Evolutionary conservation across 2,888 invertebrate genomes (phyloP).

Genomic region (Drosophila ustulata): DNA sequence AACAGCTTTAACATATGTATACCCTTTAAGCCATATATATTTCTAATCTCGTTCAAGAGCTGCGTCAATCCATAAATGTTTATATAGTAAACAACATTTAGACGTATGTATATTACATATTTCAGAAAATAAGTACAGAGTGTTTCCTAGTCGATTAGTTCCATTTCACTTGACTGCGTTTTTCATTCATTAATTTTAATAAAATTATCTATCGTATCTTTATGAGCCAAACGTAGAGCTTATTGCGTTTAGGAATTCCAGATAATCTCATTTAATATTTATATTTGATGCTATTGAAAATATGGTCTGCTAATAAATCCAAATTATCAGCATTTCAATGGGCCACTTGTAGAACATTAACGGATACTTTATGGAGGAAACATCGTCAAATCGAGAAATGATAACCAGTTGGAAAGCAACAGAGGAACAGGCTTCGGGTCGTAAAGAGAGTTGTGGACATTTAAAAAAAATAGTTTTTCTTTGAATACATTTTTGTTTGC

Average conservation of each 20-base stretch:
- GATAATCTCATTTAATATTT: constrained; percentile 13
- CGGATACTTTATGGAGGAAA: constrained; percentile 1
- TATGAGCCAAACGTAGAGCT: neutral
- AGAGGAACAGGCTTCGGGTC: too few species aligned
- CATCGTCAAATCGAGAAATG: neutral
- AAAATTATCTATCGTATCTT: neutral
- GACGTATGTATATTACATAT: neutral
- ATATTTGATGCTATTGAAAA: neutral
- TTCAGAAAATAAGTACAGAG: neutral
- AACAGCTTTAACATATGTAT: neutral
- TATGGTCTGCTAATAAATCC: neutral
- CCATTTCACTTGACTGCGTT: neutral
- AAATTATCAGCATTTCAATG: constrained; percentile 9
- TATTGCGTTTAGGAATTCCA: constrained; percentile 6
- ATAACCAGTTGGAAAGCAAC: neutral
- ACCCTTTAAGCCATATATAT: neutral
- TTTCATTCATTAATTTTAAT: constrained; percentile 6
- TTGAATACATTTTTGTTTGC: too few species aligned
- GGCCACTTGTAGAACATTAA: neutral
- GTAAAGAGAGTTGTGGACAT: too few species aligned
- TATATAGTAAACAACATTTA: neutral
- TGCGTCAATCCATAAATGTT: too few species aligned
- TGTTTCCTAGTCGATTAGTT: neutral
- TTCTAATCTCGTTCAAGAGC: too few species aligned
- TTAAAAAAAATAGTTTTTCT: too few species aligned